phyloP scores from a whole-genome alignment of 2,113 vertebrate genomes.

The Corynorhinus townsendii region DNA sequence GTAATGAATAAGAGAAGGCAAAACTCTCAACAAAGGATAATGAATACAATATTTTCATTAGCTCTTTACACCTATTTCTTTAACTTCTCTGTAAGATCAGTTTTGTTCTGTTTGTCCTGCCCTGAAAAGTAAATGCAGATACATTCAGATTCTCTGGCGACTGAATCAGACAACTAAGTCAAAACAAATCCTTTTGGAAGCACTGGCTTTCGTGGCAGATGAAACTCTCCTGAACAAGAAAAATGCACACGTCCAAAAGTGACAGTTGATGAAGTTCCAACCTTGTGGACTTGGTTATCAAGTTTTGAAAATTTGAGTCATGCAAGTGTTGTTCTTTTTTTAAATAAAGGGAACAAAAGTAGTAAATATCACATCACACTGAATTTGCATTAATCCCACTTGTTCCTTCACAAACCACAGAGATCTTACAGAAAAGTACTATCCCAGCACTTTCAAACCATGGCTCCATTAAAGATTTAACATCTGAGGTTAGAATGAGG shows the following conservation, averaged over 20 bases:
- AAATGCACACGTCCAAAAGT: not conserved
- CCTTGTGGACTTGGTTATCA: not conserved
- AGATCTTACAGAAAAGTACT: not conserved
- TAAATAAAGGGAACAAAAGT: not conserved
- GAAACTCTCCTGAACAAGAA: not conserved
- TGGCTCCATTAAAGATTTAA: slow-evolving; percentile 12
- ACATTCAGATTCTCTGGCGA: not conserved
- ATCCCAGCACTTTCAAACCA: not conserved
- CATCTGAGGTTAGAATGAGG: slow-evolving; percentile 46
- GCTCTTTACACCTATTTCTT: not conserved
- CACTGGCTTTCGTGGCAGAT: not conserved
- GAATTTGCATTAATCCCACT: not conserved
- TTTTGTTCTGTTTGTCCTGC: not conserved
- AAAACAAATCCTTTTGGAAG: slow-evolving; percentile 32
- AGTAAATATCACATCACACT: not conserved
- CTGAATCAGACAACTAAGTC: not conserved
- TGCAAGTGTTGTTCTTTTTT: not conserved
- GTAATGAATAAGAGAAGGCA: not conserved
- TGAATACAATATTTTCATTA: not conserved
- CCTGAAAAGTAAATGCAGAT: slow-evolving; percentile 15
- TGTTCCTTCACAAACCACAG: not conserved
- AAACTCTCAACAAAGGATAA: not conserved
- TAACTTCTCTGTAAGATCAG: not conserved
- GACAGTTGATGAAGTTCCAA: not conserved
- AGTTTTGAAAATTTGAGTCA: not conserved